phyloP scores from a whole-genome alignment of 2,888 invertebrate species.

The Scaptomyza reducta region DNA sequence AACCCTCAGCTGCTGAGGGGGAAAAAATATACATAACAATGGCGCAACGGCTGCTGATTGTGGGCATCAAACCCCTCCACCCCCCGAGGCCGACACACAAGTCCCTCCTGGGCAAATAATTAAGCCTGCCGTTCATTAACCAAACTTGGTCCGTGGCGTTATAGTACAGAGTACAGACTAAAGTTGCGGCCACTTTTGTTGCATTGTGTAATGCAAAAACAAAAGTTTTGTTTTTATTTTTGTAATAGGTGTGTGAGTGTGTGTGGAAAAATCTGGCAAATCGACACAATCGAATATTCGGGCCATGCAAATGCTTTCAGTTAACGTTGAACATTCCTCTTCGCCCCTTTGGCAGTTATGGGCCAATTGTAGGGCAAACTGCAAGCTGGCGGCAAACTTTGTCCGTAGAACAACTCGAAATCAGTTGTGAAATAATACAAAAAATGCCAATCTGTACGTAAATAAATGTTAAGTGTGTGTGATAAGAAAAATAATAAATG shows the following conservation, averaged over 20 bases:
- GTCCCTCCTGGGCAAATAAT: slow-evolving; percentile 62
- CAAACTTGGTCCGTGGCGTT: slow-evolving; percentile 48
- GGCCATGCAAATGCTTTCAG: slow-evolving; percentile 31
- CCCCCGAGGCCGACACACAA: slow-evolving; percentile 12
- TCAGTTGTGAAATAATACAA: slow-evolving; percentile 19
- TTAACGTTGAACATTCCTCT: slow-evolving; percentile 27
- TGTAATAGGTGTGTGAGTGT: slow-evolving; percentile 8
- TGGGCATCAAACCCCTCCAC: slow-evolving; percentile 6
- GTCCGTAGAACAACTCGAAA: slow-evolving; percentile 5
- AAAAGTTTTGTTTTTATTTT: slow-evolving; percentile 27
- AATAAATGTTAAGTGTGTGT: background rate
- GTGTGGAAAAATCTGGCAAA: slow-evolving; percentile 32
- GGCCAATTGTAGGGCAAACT: slow-evolving; percentile 28
- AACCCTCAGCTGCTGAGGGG: slow-evolving; percentile 39
- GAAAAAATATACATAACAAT: slow-evolving; percentile 56
- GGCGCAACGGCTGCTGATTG: slow-evolving; percentile 53
- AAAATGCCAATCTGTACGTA: background rate
- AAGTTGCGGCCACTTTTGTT: slow-evolving; percentile 60
- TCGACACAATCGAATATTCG: slow-evolving; percentile 34
- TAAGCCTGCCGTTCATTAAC: slow-evolving; percentile 73
- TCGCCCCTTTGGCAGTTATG: slow-evolving; percentile 19
- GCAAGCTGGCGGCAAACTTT: slow-evolving; percentile 50
- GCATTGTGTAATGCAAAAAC: slow-evolving; percentile 46
- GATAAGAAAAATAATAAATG: background rate
- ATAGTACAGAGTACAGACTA: slow-evolving; percentile 31